Evolutionary conservation across 2,888 invertebrate species (phyloP).

Genomic region (Epiperipatus broadwayi): DNA sequence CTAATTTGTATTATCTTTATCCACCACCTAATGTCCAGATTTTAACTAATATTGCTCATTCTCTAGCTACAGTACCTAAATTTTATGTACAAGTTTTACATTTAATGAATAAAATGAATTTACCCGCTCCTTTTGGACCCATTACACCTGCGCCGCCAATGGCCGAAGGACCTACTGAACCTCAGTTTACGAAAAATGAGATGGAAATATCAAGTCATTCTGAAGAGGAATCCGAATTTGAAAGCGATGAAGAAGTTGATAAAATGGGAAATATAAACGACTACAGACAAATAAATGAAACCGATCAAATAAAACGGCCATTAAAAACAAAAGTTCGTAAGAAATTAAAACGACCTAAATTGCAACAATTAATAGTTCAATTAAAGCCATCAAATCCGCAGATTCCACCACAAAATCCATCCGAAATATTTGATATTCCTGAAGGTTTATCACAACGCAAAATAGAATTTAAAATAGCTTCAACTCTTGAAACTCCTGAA

Average conservation of each 20-base stretch:
- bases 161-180: slow-evolving; percentile 10
- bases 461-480: slow-evolving; percentile 20
- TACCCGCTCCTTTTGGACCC: slow-evolving; percentile 56
- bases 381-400: slow-evolving; percentile 16
- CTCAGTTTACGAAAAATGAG: slow-evolving; percentile 1
- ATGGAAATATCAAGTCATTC: slow-evolving; percentile 11
- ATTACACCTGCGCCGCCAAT: slow-evolving; percentile 20
- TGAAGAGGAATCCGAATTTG: slow-evolving; percentile 42
- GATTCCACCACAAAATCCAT: slow-evolving; percentile 26
- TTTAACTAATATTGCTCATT: slow-evolving; percentile 54
- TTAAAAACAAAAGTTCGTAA: too few relatives aligned
- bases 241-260: slow-evolving; percentile 39
- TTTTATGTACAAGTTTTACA: slow-evolving; percentile 63
- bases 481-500: slow-evolving; percentile 13
- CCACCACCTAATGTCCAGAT: slow-evolving; percentile 51
- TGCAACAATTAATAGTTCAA: slow-evolving; percentile 14
- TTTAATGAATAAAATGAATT: slow-evolving; percentile 83
- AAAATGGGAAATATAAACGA: slow-evolving; percentile 24
- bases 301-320: slow-evolving; percentile 29
- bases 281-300: slow-evolving; percentile 28
- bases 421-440: slow-evolving; percentile 36
- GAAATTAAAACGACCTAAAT: slow-evolving; percentile 35
- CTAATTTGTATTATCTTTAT: slow-evolving; percentile 44
- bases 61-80: slow-evolving; percentile 50
- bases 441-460: too few relatives aligned